Conservation (phyloP, 2,888 invertebrate species). For the Oscheius onirici region DNA sequence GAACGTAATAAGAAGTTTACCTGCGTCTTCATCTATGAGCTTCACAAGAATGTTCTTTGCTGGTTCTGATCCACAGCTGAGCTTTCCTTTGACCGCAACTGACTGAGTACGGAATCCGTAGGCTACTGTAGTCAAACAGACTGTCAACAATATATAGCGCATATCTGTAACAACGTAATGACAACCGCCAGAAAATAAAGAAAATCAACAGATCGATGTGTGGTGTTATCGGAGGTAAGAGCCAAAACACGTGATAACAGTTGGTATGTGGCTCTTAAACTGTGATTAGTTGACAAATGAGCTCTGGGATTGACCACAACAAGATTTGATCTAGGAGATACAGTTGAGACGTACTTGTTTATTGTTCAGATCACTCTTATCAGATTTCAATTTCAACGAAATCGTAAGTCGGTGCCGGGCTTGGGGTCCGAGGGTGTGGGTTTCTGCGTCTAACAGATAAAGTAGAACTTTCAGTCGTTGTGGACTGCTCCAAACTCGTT, state of each 20-base stretch:
- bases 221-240: conserved; percentile 18
- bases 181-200: not conserved
- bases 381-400: conserved; percentile 16
- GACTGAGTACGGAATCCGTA: conserved; percentile 55
- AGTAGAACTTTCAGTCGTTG: not conserved
- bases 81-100: conserved; percentile 61
- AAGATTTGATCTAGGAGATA: not conserved
- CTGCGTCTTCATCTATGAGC: conserved; percentile 67
- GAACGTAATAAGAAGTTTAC: conserved; percentile 34
- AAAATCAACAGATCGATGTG: conserved; percentile 7
- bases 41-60: conserved; percentile 60
- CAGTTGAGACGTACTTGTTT: not conserved
- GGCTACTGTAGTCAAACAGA: not conserved
- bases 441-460: conserved; percentile 19
- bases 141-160: conserved; percentile 1
- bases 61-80: conserved; percentile 63
- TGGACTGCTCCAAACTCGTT: not conserved
- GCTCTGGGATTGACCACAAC: not conserved
- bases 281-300: not conserved
- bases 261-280: conserved; percentile 25
- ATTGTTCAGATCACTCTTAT: conserved; percentile 1
- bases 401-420: conserved; percentile 20
- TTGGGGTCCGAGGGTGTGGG: conserved; percentile 8
- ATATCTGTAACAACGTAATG: not conserved
- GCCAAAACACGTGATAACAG: conserved; percentile 31